Conservation (phyloP, 37 sponge, comb jelly and placozoan genomes). For the Ephydatia muelleri region DNA sequence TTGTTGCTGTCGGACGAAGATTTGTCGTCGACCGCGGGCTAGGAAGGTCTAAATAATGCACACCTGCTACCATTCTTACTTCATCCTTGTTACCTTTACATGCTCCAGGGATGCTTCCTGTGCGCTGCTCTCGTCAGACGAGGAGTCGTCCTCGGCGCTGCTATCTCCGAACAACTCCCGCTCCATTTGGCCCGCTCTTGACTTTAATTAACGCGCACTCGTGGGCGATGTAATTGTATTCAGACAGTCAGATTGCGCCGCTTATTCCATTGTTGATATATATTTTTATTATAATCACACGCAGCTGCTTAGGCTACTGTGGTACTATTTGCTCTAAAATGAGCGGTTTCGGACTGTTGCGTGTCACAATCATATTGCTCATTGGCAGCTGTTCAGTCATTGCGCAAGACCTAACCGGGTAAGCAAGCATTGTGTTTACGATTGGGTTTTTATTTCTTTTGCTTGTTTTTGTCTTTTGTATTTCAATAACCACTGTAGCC, state of each 20-base stretch:
- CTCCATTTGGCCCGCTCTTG: constrained; percentile 7
- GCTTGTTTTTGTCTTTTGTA: not conserved
- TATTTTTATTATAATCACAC: too few species aligned
- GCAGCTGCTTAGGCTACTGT: too few species aligned
- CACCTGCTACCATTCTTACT: not conserved
- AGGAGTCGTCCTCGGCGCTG: constrained; percentile 48
- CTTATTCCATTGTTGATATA: too few species aligned
- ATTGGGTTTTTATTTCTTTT: not conserved
- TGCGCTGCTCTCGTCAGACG: constrained; percentile 35
- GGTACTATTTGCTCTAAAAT: not conserved
- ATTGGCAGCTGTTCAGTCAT: too few species aligned
- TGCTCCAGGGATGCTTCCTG: not conserved
- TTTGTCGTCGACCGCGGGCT: not conserved
- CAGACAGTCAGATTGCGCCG: too few species aligned
- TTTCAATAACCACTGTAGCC: constrained; percentile 42
- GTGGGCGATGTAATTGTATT: too few species aligned
- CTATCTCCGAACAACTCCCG: constrained; percentile 30
- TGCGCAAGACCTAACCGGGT: constrained; percentile 20
- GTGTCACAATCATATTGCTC: not conserved
- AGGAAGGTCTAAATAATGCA: constrained; percentile 22
- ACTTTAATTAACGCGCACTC: not conserved
- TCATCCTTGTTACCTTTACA: not conserved
- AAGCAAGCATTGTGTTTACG: not conserved
- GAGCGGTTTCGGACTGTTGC: not conserved
- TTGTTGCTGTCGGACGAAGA: constrained; percentile 32